Percentiles rank a stretch among this genome's conserved stretches.
phyloP scores from a whole-genome alignment of 2,797 vertebrate species.

The Bovichtus variegatus region DNA sequence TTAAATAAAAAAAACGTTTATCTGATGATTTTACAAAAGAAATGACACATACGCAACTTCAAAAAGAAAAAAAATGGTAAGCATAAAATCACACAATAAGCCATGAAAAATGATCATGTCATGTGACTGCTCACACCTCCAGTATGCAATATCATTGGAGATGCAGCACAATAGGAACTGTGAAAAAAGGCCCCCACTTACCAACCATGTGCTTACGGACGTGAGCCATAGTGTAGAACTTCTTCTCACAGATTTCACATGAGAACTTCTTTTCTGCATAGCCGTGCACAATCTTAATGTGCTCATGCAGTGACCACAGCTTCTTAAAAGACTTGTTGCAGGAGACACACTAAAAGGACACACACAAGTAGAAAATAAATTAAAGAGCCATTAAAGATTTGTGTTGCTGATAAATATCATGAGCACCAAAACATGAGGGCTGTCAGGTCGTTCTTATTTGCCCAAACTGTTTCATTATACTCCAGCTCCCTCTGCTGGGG shows the following conservation, averaged over 20 bases:
- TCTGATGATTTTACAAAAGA: neutral
- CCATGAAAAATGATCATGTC: neutral
- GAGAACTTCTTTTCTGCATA: constrained; percentile 99
- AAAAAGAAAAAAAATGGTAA: neutral
- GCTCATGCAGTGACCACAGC: constrained; percentile 98
- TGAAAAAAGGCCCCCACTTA: constrained; percentile 81
- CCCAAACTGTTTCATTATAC: constrained; percentile 1
- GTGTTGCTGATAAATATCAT: neutral
- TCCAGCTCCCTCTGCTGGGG: constrained; percentile 78
- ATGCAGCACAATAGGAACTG: neutral
- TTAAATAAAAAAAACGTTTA: neutral
- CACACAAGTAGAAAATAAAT: neutral
- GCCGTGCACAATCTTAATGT: constrained; percentile 98
- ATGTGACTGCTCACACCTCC: neutral
- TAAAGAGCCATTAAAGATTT: neutral
- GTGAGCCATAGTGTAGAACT: constrained; percentile 99
- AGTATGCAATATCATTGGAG: neutral
- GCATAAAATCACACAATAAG: neutral
- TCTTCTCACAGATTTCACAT: constrained; percentile 99
- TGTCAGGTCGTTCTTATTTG: neutral
- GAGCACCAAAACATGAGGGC: neutral
- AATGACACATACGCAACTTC: neutral
- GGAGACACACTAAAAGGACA: constrained; percentile 90
- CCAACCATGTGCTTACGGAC: constrained; percentile 99
- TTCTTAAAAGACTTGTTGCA: constrained; percentile 99